Evolutionary conservation across 2,797 vertebrate genomes (phyloP).

Genomic region (Chloroceryle amazona): DNA sequence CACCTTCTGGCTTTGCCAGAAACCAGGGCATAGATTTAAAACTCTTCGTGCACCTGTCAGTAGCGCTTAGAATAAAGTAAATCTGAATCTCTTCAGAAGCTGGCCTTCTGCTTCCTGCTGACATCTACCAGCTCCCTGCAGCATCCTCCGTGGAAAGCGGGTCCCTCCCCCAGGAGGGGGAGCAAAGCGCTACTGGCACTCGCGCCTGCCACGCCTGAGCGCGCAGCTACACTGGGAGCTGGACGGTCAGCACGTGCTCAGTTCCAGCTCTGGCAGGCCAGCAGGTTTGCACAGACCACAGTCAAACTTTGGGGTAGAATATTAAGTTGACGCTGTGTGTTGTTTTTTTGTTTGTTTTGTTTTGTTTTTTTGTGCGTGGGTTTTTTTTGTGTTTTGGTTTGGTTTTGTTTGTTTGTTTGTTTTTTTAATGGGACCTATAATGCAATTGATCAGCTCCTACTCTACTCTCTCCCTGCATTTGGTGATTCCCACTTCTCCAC

Average conservation of each 20-base stretch:
- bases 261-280: neutral
- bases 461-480: neutral
- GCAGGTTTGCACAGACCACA: neutral
- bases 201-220: accelerated
- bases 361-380: too few species aligned
- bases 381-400: too few species aligned
- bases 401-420: neutral
- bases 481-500: neutral
- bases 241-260: accelerated
- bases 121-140: neutral
- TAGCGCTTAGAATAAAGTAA: neutral
- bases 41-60: neutral
- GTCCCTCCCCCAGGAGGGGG: too few species aligned
- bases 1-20: neutral
- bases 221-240: neutral
- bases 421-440: neutral
- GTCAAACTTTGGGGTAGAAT: neutral
- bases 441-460: neutral
- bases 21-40: neutral
- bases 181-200: neutral
- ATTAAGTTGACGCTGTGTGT: neutral
- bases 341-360: too few species aligned
- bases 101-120: neutral
- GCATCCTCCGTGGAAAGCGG: neutral
- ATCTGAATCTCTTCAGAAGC: neutral